Evolutionary conservation across 2,113 vertebrate species (phyloP).

Genomic region (Galbula dea): DNA sequence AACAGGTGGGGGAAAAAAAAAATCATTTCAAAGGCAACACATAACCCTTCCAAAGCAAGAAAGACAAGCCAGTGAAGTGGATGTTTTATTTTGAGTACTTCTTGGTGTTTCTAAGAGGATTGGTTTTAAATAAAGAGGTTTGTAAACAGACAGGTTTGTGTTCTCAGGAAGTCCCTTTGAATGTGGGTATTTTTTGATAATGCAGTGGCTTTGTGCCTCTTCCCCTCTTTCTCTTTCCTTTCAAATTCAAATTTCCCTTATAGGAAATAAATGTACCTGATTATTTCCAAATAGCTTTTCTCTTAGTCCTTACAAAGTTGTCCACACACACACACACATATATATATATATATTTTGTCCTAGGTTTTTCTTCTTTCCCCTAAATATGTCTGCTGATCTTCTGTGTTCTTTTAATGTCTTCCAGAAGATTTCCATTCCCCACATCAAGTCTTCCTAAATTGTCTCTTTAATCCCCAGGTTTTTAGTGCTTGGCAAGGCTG

Average conservation of each 20-base stretch:
- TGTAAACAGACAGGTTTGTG: neutral
- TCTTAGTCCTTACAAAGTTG: neutral
- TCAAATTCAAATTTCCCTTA: neutral
- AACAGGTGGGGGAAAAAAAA: rapidly evolving
- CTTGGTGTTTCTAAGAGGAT: neutral
- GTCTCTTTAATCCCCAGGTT: constrained; percentile 67
- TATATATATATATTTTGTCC: neutral
- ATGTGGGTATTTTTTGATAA: neutral
- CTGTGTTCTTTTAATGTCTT: constrained; percentile 36
- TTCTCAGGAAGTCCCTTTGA: neutral
- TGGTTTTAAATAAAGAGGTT: neutral
- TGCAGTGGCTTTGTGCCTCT: neutral
- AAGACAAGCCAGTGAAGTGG: neutral
- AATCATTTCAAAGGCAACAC: neutral
- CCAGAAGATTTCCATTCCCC: constrained; percentile 58
- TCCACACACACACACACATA: neutral
- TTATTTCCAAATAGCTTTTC: neutral
- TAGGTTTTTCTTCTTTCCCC: neutral
- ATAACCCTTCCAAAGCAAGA: neutral
- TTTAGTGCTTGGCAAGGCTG: constrained; percentile 59
- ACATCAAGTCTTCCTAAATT: constrained; percentile 62
- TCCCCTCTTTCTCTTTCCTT: neutral
- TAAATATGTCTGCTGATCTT: neutral
- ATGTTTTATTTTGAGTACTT: neutral
- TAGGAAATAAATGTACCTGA: neutral